phyloP scores from a whole-genome alignment of 2,113 vertebrate genomes.

The Chlorocebus sabaeus region DNA sequence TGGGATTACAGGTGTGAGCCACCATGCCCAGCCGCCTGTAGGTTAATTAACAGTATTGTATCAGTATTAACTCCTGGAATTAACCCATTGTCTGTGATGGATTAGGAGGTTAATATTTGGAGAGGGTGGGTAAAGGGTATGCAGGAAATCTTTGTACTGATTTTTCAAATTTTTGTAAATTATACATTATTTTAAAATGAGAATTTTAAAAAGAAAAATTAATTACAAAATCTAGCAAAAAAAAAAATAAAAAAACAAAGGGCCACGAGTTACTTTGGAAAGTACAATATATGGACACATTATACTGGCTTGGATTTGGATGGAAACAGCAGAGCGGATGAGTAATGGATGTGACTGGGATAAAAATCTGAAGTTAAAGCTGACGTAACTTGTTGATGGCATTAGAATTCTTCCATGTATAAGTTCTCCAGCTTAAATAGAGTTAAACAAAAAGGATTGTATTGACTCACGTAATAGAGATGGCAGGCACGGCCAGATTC shows the following conservation, averaged over 20 bases:
- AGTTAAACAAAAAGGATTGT: not conserved
- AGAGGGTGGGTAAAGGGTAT: not conserved
- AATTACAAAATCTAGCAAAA: not conserved
- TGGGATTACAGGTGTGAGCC: too few species aligned
- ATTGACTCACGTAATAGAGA: not conserved
- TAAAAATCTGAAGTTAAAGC: not conserved
- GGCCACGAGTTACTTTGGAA: not conserved
- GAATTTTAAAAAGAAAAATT: not conserved
- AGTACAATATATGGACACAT: too few species aligned
- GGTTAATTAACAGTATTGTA: not conserved
- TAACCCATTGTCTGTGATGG: not conserved
- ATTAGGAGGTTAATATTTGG: not conserved
- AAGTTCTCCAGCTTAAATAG: not conserved
- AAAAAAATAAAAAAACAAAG: not conserved
- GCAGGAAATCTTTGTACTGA: not conserved
- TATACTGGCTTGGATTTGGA: not conserved
- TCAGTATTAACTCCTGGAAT: not conserved
- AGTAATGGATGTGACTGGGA: not conserved
- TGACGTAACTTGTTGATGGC: not conserved
- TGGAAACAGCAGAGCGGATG: not conserved
- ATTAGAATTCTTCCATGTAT: not conserved
- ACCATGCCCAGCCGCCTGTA: too few species aligned
- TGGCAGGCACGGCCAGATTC: not conserved
- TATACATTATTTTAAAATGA: not conserved
- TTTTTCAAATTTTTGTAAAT: not conserved